Evolutionary conservation across 1,140 invertebrate genomes (phyloP).

Genomic region (Sinonovacula constricta): DNA sequence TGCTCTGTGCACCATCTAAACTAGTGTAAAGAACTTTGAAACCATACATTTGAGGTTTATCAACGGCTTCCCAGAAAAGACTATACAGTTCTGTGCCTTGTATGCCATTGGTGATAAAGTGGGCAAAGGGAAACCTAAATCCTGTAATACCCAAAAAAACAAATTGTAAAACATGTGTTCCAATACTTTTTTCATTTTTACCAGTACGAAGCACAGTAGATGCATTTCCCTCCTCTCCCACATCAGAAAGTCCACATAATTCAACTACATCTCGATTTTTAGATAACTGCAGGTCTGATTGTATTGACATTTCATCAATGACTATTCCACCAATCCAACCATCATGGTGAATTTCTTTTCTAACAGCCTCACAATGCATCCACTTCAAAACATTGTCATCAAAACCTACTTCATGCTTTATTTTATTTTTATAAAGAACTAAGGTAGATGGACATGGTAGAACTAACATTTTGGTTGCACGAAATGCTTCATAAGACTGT

Average conservation of each 20-base stretch:
- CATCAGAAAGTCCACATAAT: constrained; percentile 28
- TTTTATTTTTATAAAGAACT: constrained; percentile 50
- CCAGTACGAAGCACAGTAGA: constrained; percentile 22
- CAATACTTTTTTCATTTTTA: constrained; percentile 21
- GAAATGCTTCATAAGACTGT: constrained; percentile 19
- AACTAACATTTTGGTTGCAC: constrained; percentile 2
- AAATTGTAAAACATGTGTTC: constrained; percentile 24
- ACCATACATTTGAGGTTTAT: constrained; percentile 7
- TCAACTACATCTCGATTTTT: constrained; percentile 19
- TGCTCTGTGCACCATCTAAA: constrained; percentile 52
- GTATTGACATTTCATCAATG: constrained; percentile 54
- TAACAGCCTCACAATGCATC: constrained; percentile 48
- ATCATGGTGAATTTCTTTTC: constrained; percentile 10
- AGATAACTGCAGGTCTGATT: constrained; percentile 45
- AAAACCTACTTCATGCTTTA: constrained; percentile 49
- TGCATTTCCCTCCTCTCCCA: constrained; percentile 19
- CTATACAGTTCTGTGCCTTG: constrained; percentile 1
- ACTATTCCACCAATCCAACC: constrained; percentile 39
- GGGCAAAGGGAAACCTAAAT: constrained; percentile 22
- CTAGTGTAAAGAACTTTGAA: constrained; percentile 35
- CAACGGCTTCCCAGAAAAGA: constrained; percentile 23
- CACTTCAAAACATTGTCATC: constrained; percentile 44
- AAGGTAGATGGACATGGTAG: constrained; percentile 24
- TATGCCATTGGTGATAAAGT: constrained; percentile 13
- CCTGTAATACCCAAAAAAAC: constrained; percentile 6